These are phyloP conservation scores for Anaspis maculata DNA, from an alignment of 2,888 invertebrate species.

Conservation along the genomic window DNA sequence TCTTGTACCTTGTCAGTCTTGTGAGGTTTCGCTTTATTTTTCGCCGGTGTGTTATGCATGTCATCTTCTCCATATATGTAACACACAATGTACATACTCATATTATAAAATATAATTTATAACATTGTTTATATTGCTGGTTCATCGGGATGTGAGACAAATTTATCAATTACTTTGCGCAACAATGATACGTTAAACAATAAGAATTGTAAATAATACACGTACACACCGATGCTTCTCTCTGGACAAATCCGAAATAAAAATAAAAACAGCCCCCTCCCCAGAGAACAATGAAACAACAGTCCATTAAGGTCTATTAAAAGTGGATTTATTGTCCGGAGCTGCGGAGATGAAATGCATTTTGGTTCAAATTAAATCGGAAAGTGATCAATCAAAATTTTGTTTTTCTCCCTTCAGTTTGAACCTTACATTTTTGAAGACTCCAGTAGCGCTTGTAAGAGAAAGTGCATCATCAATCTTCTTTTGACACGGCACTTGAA, in stretches of 20 bases:
- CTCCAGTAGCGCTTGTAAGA: no score
- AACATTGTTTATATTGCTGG: conserved; percentile 7
- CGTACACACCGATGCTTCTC: no score
- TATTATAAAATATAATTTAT: no score
- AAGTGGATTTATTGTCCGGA: not conserved
- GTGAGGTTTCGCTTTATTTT: conserved; percentile 1
- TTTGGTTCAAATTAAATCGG: no score
- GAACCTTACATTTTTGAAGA: no score
- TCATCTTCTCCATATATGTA: conserved; percentile 6
- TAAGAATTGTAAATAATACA: conserved; percentile 1
- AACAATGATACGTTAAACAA: conserved; percentile 6
- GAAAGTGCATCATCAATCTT: no score
- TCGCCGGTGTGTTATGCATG: conserved; percentile 4
- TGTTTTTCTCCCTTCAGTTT: no score
- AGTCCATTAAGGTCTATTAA: conserved; percentile 1
- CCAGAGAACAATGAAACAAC: conserved; percentile 1
- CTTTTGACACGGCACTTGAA: no score
- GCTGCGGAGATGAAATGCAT: no score
- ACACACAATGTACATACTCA: conserved; percentile 2
- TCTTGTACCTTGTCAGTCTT: conserved; percentile 4
- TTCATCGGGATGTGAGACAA: conserved; percentile 6
- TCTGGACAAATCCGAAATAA: no score
- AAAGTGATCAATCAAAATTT: no score
- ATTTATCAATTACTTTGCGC: conserved; percentile 7
- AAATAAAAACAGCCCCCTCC: no score